phyloP scores from a whole-genome alignment of 2,888 invertebrate species.

The Caenorhabditis wallacei region DNA sequence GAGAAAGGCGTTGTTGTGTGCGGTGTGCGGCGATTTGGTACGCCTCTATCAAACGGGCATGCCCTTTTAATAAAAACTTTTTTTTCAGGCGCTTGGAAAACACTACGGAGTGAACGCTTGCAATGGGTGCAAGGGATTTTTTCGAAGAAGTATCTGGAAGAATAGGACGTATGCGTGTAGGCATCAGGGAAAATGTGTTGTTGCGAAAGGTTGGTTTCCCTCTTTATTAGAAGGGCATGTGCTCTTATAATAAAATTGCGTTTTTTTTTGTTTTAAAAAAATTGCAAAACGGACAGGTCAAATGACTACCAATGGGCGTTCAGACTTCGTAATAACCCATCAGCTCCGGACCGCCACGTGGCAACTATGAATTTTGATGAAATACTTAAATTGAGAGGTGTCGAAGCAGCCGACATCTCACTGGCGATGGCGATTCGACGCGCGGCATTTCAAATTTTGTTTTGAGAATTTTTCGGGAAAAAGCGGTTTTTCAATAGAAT shows the following conservation, averaged over 20 bases:
- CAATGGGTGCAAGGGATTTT: conserved; percentile 82
- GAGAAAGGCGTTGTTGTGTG: conserved; percentile 54
- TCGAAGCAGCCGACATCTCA: neutral
- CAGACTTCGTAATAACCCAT: neutral
- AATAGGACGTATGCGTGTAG: conserved; percentile 73
- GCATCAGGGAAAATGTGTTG: conserved; percentile 66
- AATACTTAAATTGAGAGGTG: neutral
- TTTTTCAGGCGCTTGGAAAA: conserved; percentile 73
- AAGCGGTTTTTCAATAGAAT: no score
- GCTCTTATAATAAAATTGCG: no score
- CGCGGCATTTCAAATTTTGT: neutral
- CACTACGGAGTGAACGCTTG: conserved; percentile 78
- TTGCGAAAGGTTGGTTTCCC: conserved; percentile 68
- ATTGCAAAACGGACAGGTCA: neutral
- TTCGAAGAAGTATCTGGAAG: conserved; percentile 76
- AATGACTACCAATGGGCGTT: neutral
- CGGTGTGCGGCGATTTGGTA: conserved; percentile 70
- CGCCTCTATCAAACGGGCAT: neutral
- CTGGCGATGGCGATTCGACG: neutral
- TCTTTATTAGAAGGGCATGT: neutral
- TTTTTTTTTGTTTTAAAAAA: no score
- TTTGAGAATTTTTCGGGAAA: neutral
- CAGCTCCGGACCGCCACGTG: neutral
- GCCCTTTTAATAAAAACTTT: neutral
- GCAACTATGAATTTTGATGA: neutral